phyloP scores from a whole-genome alignment of 2,888 invertebrate genomes.

The Thera obeliscata region DNA sequence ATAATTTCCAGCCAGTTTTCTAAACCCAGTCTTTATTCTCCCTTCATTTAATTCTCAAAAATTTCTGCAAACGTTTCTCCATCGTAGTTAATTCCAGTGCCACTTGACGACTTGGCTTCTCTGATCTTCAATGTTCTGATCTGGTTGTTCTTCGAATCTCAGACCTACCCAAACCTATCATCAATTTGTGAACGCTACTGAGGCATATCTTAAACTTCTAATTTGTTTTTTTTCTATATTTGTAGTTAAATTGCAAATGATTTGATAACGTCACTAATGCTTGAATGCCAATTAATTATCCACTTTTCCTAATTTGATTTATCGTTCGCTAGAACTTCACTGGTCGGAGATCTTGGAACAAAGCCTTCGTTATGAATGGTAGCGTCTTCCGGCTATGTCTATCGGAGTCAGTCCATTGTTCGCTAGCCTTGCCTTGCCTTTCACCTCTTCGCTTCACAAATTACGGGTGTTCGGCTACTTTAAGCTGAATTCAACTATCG shows the following conservation, averaged over 20 bases:
- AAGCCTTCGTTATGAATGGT: constrained; percentile 72
- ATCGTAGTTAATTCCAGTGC: too few relatives aligned
- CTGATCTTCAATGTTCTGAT: too few relatives aligned
- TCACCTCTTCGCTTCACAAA: constrained; percentile 72
- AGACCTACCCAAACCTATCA: too few relatives aligned
- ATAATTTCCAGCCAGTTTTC: constrained; percentile 25
- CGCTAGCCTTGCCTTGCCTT: constrained; percentile 71
- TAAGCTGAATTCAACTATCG: constrained; percentile 28
- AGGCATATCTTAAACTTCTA: too few relatives aligned
- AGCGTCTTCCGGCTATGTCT: constrained; percentile 65
- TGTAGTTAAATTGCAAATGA: too few relatives aligned
- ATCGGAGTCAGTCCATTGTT: constrained; percentile 58
- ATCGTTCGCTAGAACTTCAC: constrained; percentile 9
- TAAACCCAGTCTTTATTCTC: not conserved
- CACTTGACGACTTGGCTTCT: too few relatives aligned
- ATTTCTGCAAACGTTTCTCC: too few relatives aligned
- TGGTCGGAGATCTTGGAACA: constrained; percentile 59
- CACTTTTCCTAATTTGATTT: not conserved
- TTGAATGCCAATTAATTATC: not conserved
- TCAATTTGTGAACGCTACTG: too few relatives aligned
- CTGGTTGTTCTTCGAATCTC: too few relatives aligned
- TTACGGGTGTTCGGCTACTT: constrained; percentile 54
- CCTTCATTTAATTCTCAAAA: not conserved
- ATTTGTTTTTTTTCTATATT: too few relatives aligned
- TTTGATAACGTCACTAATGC: not conserved